phyloP scores from a whole-genome alignment of 1,140 invertebrate species.

The Neelides sp. region DNA sequence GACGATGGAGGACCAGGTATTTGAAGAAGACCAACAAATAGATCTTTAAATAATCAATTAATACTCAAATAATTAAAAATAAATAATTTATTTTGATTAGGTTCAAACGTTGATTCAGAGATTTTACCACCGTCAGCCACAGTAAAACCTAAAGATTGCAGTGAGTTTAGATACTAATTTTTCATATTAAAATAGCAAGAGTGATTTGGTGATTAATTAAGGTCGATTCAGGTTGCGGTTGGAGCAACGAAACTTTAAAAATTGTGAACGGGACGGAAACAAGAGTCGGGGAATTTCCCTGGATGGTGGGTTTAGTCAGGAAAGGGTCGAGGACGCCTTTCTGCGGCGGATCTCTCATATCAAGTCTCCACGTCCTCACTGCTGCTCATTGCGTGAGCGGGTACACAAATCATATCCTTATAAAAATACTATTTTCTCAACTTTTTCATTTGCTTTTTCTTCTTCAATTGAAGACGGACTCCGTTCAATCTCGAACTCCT shows the following conservation, averaged over 20 bases:
- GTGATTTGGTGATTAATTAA: not conserved
- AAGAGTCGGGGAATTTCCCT: slow-evolving; percentile 30
- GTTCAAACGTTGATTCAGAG: not conserved
- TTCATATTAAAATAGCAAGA: not conserved
- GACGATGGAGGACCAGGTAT: slow-evolving; percentile 10
- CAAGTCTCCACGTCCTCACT: not conserved
- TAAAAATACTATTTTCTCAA: not conserved
- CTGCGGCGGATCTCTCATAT: slow-evolving; percentile 23
- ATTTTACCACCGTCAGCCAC: not conserved
- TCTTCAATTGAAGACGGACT: slow-evolving; percentile 10
- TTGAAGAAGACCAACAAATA: no score
- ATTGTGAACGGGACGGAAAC: slow-evolving; percentile 28
- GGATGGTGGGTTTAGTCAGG: slow-evolving; percentile 26
- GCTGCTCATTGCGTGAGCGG: slow-evolving; percentile 28
- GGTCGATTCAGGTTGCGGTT: slow-evolving; percentile 25
- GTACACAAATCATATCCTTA: not conserved
- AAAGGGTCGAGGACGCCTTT: slow-evolving; percentile 15
- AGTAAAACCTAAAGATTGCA: slow-evolving; percentile 1
- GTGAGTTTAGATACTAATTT: slow-evolving; percentile 1
- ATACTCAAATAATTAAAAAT: not conserved
- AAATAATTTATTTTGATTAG: not conserved
- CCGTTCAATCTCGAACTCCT: slow-evolving; percentile 23
- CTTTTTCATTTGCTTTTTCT: not conserved
- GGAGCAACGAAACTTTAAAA: slow-evolving; percentile 1
- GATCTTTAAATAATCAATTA: not conserved